Percentiles rank a stretch among this genome's conserved stretches.
Evolutionary conservation across 2,888 invertebrate genomes (phyloP).

Genomic region (Teleogryllus oceanicus): DNA sequence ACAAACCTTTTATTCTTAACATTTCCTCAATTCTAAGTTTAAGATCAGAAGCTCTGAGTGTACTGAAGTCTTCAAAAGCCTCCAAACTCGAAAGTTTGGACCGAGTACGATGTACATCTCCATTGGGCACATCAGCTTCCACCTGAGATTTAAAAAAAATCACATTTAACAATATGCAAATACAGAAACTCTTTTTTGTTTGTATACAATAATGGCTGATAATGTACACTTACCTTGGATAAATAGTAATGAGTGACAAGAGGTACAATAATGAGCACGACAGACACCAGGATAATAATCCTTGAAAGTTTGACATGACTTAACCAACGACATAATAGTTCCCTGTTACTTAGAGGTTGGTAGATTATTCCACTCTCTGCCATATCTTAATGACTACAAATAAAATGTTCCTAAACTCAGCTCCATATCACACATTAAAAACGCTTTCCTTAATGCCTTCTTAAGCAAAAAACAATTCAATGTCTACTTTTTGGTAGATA

Average conservation of each 20-base stretch:
- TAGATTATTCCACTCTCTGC: conserved; percentile 21
- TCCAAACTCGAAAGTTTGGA: conserved; percentile 61
- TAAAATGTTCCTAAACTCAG: too few species aligned
- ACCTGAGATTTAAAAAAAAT: conserved; percentile 51
- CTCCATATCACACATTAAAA: too few species aligned
- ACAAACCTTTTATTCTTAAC: conserved; percentile 71
- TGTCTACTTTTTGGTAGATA: too few species aligned
- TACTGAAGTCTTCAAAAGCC: conserved; percentile 74
- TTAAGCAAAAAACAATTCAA: too few species aligned
- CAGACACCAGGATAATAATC: conserved; percentile 66
- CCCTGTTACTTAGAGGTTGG: conserved; percentile 26
- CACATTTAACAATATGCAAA: too few species aligned
- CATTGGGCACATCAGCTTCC: conserved; percentile 60
- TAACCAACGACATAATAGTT: conserved; percentile 54
- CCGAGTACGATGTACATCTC: conserved; percentile 63
- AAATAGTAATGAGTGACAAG: conserved; percentile 81
- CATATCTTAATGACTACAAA: background rate
- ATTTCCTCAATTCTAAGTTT: conserved; percentile 85
- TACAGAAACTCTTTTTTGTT: too few species aligned
- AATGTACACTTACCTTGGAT: conserved; percentile 63
- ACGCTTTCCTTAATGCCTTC: too few species aligned
- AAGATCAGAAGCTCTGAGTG: conserved; percentile 72
- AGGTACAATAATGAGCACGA: conserved; percentile 72
- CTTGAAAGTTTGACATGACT: conserved; percentile 70
- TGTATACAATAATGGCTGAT: background rate